These are phyloP conservation scores for Megaceryle maxima DNA, from an alignment of 2,113 vertebrate genomes.

Conservation along the genomic window DNA sequence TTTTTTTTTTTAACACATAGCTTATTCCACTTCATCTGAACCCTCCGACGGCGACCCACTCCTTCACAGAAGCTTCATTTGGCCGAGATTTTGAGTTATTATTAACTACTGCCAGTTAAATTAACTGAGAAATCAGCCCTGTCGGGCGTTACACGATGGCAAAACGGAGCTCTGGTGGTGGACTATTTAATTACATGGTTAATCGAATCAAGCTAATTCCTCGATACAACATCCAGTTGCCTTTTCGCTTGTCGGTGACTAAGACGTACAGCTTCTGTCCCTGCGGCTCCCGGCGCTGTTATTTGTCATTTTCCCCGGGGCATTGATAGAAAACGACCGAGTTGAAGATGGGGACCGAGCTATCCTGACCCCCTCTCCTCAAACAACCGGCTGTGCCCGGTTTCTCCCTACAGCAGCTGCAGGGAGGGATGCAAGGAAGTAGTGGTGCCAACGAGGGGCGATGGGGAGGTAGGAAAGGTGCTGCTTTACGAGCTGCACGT, in stretches of 20 bases:
- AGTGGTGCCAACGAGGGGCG: too few relatives aligned
- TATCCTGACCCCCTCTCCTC: not conserved
- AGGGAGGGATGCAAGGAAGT: not conserved
- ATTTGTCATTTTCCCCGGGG: not conserved
- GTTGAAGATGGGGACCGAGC: not conserved
- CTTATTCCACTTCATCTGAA: not conserved
- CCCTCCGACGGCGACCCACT: not conserved
- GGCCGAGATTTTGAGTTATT: conserved; percentile 24
- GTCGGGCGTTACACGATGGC: not conserved
- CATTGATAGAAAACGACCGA: not conserved
- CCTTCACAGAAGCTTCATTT: conserved; percentile 22
- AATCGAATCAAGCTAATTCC: conserved; percentile 41
- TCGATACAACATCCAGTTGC: not conserved
- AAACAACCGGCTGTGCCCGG: accelerated
- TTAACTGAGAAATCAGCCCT: conserved; percentile 42
- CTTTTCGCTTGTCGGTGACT: not conserved
- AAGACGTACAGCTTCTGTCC: not conserved
- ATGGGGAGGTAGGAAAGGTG: not conserved
- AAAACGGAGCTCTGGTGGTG: not conserved
- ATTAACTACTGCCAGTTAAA: conserved; percentile 41
- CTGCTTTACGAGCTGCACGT: not conserved
- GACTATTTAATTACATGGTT: conserved; percentile 36
- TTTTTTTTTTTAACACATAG: not conserved
- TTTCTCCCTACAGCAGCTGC: not conserved
- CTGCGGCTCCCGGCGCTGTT: not conserved